phyloP scores from a whole-genome alignment of 2,113 vertebrate genomes.

The Pantherophis guttatus region DNA sequence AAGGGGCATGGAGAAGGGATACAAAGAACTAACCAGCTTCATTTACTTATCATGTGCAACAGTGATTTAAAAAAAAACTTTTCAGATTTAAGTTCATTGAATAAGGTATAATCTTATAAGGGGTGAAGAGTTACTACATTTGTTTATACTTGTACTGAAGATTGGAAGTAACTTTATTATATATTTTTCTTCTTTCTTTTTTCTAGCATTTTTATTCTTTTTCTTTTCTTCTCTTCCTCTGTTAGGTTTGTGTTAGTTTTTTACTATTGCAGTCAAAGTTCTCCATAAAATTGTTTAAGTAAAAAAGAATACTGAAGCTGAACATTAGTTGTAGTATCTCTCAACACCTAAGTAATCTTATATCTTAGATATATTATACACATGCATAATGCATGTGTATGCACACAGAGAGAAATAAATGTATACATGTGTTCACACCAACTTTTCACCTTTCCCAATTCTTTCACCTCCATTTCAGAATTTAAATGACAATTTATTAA shows the following conservation, averaged over 20 bases:
- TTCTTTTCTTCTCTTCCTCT: neutral
- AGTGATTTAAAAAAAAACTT: neutral
- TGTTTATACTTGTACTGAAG: no score
- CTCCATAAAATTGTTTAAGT: neutral
- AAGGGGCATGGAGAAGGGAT: slow-evolving; percentile 6
- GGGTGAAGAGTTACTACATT: neutral
- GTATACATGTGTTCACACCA: neutral
- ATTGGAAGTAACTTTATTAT: neutral
- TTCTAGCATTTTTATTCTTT: neutral
- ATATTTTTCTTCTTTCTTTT: neutral
- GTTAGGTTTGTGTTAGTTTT: neutral
- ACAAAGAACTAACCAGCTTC: slow-evolving; percentile 5
- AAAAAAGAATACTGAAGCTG: slow-evolving; percentile 53
- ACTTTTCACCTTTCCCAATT: slow-evolving; percentile 39
- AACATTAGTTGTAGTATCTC: slow-evolving; percentile 64
- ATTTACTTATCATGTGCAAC: neutral
- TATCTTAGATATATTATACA: neutral
- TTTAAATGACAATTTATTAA: slow-evolving; percentile 61
- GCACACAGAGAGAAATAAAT: neutral
- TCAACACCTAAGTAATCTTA: slow-evolving; percentile 70
- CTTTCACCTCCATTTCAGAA: slow-evolving; percentile 1
- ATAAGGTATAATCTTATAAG: neutral
- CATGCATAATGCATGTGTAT: slow-evolving; percentile 43
- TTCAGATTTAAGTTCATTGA: slow-evolving; percentile 55
- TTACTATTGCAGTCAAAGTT: neutral